Evolutionary conservation across 2,797 vertebrate species (phyloP), one percentile per base, ranked within the genome.

Genomic region (Danio choprae): DNA sequence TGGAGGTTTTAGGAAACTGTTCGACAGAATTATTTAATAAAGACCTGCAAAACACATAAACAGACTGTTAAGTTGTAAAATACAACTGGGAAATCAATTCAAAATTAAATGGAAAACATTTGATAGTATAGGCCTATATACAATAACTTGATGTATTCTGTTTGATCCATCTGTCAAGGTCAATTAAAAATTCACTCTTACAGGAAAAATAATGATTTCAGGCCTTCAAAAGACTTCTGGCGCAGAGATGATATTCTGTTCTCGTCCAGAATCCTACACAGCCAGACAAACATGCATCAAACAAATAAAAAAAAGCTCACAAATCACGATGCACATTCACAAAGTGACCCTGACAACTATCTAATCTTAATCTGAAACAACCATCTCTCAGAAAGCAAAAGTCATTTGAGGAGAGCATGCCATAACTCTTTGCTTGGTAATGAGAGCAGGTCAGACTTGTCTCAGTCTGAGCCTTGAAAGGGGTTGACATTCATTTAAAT

Each of bases 131-230:
- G 7, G 29, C 36, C 3, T 40, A 41, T 41, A 3, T 29, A n/a
- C n/a, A n/a, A n/a, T n/a, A 29, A 29, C 44, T 46, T 7, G 44
- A 12, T 38, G 20, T 15, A 58, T 50, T 70, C 4, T 51, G 5
- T 51, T 50, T 50, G 8, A 46, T 22, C 15, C 8, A 20, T 51
- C 46, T 44, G 20, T 46, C 58, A 51, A 44, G 7, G 46, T 65
- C 46, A 68, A 40, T 62, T 60, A 13, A 3, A 60, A 44, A 29
- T 20, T 36, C 9, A 18, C 63, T 87, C 90, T 93, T 84, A 92
- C 87, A 93, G 81, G 70, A 92, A 92, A 70, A 89, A 90, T 65
- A 93, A 87, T 0, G 89, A 92, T 60, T 77, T 81, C 64, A 91
- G 85, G 16, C 89, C 91, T 36, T 83, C 78, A 60, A 93, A 91